Base-by-base conservation (phyloP, 2,797 vertebrate genomes). In the Rhinoraja longicauda region DNA sequence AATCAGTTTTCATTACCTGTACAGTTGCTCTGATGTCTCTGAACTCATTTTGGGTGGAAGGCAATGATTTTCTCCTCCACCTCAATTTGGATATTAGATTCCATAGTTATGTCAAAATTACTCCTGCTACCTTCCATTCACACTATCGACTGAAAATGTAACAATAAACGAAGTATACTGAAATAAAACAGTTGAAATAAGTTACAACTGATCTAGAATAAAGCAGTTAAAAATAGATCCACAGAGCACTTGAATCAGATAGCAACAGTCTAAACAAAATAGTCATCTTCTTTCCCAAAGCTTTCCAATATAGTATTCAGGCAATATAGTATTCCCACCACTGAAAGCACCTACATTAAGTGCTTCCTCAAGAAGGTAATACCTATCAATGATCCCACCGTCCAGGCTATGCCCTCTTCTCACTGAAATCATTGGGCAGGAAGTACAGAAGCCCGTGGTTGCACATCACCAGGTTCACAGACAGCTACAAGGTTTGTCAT, bases 171-270 rank as follows among this genome's bases (percentile, higher is more conserved):
- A 88, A 62, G 84, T 32, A 32, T 62, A 88, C 19, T 62, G 19
- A 88, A 88, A 64, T 88, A 88, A 88, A 88, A 67, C 84, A 64
- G 26, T 17, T 88, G 1, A 88, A 21, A 59, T 13, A 29, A 88
- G 59, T 88, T 12, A 32, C 84, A 88, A 67, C n/a, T 64, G n/a
- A n/a, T 88, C 59, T 62, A 64, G 62, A 36, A 88, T 64, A 88
- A 64, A 88, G 59, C 84, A 64, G 84, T 36, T 88, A 88, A 88
- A 88, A 88, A 88, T 88, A 88, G 84, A 17, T 62, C n/a, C 62
- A 64, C 62, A 36, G 84, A 88, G n/a, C 84, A 88, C 59, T 67
- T 88, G 62, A 19, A 88, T 9, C 15, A 88, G 84, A 88, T 67
- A 88, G 84, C 12, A 88, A 6, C 84, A 21, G n/a, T 67, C 17